Evolutionary conservation across 2,888 invertebrate species (phyloP).

Genomic region (Xestia xanthographa): DNA sequence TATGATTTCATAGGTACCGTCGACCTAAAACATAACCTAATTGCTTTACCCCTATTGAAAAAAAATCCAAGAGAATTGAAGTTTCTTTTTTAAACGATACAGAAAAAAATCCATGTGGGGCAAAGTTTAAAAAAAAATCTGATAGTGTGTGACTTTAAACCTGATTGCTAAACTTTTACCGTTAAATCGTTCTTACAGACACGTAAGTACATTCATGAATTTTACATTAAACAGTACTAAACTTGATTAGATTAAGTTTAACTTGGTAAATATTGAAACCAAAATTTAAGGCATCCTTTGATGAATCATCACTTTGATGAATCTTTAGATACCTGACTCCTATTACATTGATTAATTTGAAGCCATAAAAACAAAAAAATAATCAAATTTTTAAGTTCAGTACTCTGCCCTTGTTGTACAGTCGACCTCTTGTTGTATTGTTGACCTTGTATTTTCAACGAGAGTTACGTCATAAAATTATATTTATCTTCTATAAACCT

Average conservation of each 20-base stretch:
- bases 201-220: too few relatives aligned
- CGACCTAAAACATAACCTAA: not conserved
- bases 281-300: not conserved
- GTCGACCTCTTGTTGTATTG: not conserved
- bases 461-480: not conserved
- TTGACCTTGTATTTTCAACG: not conserved
- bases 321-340: not conserved
- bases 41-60: not conserved
- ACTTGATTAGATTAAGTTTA: not conserved
- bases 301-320: not conserved
- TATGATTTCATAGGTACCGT: not conserved
- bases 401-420: not conserved
- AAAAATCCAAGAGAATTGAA: not conserved
- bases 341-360: not conserved
- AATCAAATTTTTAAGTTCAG: not conserved
- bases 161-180: too few relatives aligned
- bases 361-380: conserved; percentile 3
- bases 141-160: too few relatives aligned
- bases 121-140: not conserved
- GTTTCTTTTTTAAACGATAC: not conserved
- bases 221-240: too few relatives aligned
- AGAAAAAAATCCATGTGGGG: not conserved
- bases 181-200: too few relatives aligned
- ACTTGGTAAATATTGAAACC: not conserved
- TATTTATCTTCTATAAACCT: not conserved